Conservation (phyloP, 1,140 invertebrate species). For the Venustaconcha ellipsiformis region DNA sequence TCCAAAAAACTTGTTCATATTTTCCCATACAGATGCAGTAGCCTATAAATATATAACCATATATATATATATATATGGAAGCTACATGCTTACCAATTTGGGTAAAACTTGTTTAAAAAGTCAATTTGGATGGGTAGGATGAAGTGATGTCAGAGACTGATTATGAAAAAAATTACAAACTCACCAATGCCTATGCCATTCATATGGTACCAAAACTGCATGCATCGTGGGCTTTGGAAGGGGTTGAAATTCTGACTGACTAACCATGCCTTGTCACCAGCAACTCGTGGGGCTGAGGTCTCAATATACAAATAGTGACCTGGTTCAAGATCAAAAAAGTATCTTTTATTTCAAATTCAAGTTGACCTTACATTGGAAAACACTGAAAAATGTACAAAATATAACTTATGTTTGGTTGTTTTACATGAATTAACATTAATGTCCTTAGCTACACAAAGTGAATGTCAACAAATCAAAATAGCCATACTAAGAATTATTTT, state of each 20-base stretch:
- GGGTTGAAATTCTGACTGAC: conserved; percentile 38
- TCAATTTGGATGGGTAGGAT: no score
- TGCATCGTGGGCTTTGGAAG: conserved; percentile 31
- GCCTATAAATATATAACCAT: no score
- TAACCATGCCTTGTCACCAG: conserved; percentile 53
- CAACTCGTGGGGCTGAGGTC: conserved; percentile 42
- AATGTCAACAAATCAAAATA: background rate
- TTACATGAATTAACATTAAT: background rate
- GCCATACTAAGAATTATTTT: background rate
- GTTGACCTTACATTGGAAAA: no score
- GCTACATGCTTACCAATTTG: no score
- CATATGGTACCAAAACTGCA: conserved; percentile 60
- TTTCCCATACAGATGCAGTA: no score
- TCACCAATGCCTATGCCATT: conserved; percentile 47
- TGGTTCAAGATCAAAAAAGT: conserved; percentile 16
- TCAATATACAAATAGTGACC: conserved; percentile 57
- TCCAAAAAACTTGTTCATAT: no score
- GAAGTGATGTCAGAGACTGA: no score
- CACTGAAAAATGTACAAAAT: no score
- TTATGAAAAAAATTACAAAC: background rate
- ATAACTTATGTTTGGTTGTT: no score
- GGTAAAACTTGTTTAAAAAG: no score
- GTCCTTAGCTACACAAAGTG: background rate
- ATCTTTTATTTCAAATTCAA: background rate
- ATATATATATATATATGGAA: no score